Evolutionary conservation across 2,888 invertebrate genomes (phyloP), one percentile per base, ranked within the genome.

Genomic region (Mycalesis mineus): DNA sequence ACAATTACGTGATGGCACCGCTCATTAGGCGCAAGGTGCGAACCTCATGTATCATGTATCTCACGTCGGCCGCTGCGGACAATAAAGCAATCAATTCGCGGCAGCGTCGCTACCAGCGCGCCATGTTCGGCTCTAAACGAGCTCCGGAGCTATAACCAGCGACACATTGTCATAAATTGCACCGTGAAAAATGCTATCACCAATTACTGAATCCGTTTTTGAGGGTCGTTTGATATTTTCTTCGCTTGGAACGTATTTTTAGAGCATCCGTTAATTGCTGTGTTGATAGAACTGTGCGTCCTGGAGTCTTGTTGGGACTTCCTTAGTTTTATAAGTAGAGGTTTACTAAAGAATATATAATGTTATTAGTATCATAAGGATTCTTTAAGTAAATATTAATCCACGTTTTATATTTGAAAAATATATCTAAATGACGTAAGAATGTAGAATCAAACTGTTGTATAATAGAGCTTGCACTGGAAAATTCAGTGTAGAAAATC

Each of bases 21-120:
- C 81, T 87, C 85, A 86, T 88, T 86, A 87, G 83, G 74, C 73
- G 78, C 75, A 76, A 63, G 72, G 75, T 71, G 74, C 75, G 73
- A 22, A 73, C 73, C 84, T 88, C 88, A 87, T 88, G 88, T 85
- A 84, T 84, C 84, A 88, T 86, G 86, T 85, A 84, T 83, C 69
- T 74, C 84, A 83, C 83, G 82, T 86, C 81, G 78, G 70, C 68
- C 70, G 69, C 73, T 75, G 67, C 69, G 76, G 74, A 86, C 88
- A 88, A 88, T 88, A 85, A 86, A 88, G 87, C 85, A 87, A 87
- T 88, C 88, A 88, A 84, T 84, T 82, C 77, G 76, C 73, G 73
- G 75, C 75, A 71, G 61, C 67, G 70, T 71, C 74, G 59, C 57
- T 13, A 28, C 44, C 59, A 44, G 52, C 40, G 48, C 53, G 45